Evolutionary conservation across 2,797 vertebrate species (phyloP), one percentile per base, ranked within the genome.

Genomic region (Hyperoplus lanceolatus): DNA sequence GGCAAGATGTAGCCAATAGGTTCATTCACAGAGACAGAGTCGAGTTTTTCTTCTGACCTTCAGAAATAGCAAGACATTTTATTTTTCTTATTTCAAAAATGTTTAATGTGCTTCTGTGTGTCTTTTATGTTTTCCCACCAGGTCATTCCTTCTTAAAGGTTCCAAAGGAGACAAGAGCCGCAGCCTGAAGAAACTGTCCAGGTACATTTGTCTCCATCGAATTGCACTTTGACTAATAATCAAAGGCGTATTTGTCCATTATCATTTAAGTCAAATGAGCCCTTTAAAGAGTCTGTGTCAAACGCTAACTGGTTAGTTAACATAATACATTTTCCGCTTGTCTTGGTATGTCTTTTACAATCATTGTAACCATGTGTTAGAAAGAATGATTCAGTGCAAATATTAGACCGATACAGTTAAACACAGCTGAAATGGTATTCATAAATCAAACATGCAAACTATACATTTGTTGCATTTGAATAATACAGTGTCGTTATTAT

Each of bases 141-240:
- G 97, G 93, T 96, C 94, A 68, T 95, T 97, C 83, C 96, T 96
- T 92, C 95, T 97, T 81, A 97, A 97, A 94, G 91, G 95, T 62
- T 96, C 96, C 79, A 96, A 94, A 95, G 95, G 94, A 83, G 96
- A 97, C 91, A 97, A 96, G 92, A 96, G 95, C 81, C 95, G 95
- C 93, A 97, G 95, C 91, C 94, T 98, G 93, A 98, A 97, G 93
- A 97, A 97, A 93, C 91, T 97, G 66, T 96, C 96, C 77, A 96
- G 96, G 96, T 97, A 96, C 75, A 70, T 73, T 29, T 0, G 8
- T 58, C 14, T 78, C 5, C 18, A 41, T 64, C 9, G 2, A 57
- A 0, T 29, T 77, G 11, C 8, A 41, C 4, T 63, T 57, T 55
- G 9, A 46, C 49, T n/a, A 42, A 21, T 50, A 10, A 58, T 29